These are phyloP conservation scores for Phlogophora meticulosa DNA, from an alignment of 2,888 invertebrate genomes.

Conservation along the genomic window DNA sequence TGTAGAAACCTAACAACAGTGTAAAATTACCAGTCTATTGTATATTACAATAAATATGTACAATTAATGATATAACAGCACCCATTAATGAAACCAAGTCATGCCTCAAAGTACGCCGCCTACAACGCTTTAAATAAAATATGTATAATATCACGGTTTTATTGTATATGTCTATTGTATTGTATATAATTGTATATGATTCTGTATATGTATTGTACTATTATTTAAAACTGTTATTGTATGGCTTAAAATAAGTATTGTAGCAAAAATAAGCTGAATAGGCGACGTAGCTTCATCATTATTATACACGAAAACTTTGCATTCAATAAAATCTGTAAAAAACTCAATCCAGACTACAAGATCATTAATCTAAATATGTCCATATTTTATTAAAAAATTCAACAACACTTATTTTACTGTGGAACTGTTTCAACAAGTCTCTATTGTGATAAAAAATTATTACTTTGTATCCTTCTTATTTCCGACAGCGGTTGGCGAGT, in stretches of 20 bases:
- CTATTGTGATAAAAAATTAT: constrained; percentile 87
- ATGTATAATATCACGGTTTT: constrained; percentile 84
- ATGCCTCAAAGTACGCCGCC: constrained; percentile 79
- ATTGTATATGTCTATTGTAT: constrained; percentile 80
- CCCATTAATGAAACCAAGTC: constrained; percentile 87
- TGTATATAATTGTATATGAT: constrained; percentile 78
- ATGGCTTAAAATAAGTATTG: constrained; percentile 85
- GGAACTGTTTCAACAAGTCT: constrained; percentile 90
- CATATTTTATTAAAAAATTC: constrained; percentile 89
- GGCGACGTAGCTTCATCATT: constrained; percentile 78
- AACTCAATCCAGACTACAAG: constrained; percentile 91
- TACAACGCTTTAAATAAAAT: constrained; percentile 80
- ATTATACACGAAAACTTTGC: constrained; percentile 75
- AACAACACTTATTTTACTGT: constrained; percentile 90
- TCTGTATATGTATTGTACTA: constrained; percentile 85
- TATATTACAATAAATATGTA: constrained; percentile 91
- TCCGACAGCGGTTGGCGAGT: constrained; percentile 89
- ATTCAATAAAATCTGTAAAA: constrained; percentile 89
- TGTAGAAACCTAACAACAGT: constrained; percentile 90
- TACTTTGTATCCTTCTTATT: constrained; percentile 65
- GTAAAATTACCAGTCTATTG: constrained; percentile 91
- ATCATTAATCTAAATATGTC: constrained; percentile 90
- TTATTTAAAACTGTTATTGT: constrained; percentile 79
- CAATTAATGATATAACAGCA: constrained; percentile 90
- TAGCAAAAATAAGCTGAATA: constrained; percentile 87